These are phyloP conservation scores for Gorsachius magnificus DNA, from an alignment of 2,797 vertebrate genomes.

Conservation along the genomic window DNA sequence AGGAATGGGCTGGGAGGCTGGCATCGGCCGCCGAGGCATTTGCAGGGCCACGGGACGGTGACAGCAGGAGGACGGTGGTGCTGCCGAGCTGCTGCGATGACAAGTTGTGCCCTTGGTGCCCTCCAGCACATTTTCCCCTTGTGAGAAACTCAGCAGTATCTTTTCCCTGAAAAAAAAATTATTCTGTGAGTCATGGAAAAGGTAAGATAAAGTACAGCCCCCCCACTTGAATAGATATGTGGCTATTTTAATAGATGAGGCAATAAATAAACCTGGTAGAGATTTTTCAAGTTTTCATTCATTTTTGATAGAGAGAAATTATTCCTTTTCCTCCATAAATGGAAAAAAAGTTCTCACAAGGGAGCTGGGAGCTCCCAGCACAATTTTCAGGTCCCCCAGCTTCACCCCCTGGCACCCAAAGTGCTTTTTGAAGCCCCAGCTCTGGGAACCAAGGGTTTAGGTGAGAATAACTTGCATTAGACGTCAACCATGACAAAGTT, in stretches of 20 bases:
- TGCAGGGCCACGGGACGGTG: fast-evolving
- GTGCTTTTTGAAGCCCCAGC: background rate
- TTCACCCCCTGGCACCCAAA: background rate
- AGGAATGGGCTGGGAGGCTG: background rate
- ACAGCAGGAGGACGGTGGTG: background rate
- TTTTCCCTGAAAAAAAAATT: background rate
- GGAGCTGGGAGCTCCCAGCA: background rate
- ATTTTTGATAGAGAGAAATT: conserved; percentile 51
- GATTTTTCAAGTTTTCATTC: conserved; percentile 45
- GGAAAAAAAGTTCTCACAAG: background rate
- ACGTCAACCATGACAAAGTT: background rate
- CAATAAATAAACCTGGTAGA: conserved; percentile 46
- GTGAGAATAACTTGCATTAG: background rate
- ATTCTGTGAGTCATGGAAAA: conserved; percentile 5
- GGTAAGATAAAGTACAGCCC: background rate
- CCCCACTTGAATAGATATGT: background rate
- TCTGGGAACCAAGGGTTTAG: background rate
- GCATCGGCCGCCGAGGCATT: fast-evolving
- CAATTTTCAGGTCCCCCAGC: background rate
- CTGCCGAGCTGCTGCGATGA: background rate
- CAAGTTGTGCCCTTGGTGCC: fast-evolving
- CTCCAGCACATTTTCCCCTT: background rate
- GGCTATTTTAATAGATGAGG: conserved; percentile 40
- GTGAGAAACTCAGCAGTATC: background rate
- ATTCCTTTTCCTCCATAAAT: conserved; percentile 1